Evolutionary conservation across 2,113 vertebrate genomes (phyloP).

Genomic region (Lonchura striata): DNA sequence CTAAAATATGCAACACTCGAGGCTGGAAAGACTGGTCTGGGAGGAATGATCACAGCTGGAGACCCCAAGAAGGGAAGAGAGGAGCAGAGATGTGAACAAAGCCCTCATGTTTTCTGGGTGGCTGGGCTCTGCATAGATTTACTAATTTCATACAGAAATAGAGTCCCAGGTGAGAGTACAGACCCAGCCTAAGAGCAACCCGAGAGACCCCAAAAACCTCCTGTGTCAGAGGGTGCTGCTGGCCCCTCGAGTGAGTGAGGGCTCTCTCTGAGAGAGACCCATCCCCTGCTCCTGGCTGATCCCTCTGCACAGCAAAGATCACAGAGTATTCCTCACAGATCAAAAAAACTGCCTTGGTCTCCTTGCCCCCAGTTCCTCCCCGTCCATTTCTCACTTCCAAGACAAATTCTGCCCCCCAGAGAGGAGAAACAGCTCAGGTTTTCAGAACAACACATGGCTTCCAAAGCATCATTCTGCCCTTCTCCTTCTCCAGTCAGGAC

Average conservation of each 20-base stretch:
- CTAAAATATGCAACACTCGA: background rate
- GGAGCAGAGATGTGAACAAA: background rate
- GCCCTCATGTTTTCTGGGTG: background rate
- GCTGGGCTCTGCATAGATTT: background rate
- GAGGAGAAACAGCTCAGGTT: background rate
- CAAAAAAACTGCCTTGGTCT: background rate
- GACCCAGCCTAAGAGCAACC: background rate
- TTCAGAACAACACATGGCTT: background rate
- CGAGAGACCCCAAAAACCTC: background rate
- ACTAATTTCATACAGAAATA: background rate
- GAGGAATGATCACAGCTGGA: background rate
- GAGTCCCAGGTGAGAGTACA: background rate
- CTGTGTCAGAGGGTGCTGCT: background rate
- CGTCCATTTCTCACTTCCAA: background rate
- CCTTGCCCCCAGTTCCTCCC: background rate
- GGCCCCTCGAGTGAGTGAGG: rapidly evolving
- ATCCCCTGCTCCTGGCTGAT: background rate
- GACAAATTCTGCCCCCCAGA: background rate
- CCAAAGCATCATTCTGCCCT: background rate
- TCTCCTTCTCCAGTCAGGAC: background rate
- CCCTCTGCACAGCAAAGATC: background rate
- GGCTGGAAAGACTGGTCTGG: background rate
- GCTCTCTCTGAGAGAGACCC: background rate
- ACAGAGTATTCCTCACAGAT: background rate
- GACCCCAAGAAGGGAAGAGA: background rate